phyloP scores from a whole-genome alignment of 2,888 invertebrate genomes.

The Adelognathus sp. region DNA sequence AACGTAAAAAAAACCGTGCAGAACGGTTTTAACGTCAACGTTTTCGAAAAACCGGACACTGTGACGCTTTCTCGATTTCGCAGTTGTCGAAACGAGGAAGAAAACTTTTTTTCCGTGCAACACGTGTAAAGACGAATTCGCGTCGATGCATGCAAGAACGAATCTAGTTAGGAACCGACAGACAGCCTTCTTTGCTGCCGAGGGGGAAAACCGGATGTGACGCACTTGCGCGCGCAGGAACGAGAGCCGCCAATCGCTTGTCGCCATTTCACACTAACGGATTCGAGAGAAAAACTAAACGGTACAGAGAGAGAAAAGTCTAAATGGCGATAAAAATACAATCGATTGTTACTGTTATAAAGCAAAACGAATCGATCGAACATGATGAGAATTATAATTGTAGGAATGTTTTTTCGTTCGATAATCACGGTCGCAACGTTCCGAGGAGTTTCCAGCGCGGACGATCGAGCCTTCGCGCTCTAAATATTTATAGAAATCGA shows the following conservation, averaged over 20 bases:
- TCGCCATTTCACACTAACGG: constrained; percentile 35
- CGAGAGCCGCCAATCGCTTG: no score
- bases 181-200: background rate
- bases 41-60: background rate
- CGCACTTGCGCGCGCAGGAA: background rate
- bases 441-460: no score
- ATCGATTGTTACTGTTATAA: no score
- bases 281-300: constrained; percentile 13
- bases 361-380: no score
- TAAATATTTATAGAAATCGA: no score
- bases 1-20: background rate
- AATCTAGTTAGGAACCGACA: background rate
- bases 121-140: constrained; percentile 39
- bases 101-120: constrained; percentile 7
- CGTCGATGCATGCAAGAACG: constrained; percentile 2
- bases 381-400: no score
- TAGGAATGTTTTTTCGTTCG: no score
- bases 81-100: background rate
- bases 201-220: constrained; percentile 51
- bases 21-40: background rate
- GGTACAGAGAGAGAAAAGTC: background rate
- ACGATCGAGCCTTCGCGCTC: no score
- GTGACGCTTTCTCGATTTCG: background rate
- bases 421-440: no score
- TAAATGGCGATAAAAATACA: no score